Conservation (phyloP, 2,797 vertebrate genomes). For the Squalus acanthias region DNA sequence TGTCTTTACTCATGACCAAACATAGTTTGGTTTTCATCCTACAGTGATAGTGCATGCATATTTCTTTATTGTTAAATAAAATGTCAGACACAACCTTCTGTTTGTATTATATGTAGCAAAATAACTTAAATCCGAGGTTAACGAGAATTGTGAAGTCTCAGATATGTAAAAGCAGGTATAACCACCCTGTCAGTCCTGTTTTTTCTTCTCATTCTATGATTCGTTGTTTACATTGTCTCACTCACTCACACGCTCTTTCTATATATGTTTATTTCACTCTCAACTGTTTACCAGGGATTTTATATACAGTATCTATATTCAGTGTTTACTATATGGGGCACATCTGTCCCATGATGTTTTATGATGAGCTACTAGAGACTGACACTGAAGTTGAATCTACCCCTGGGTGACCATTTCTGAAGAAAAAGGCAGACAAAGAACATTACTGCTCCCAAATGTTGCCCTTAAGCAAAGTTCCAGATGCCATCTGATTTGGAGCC, state of each 20-base stretch:
- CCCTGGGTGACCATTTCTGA: neutral
- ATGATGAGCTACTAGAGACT: neutral
- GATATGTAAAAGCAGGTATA: neutral
- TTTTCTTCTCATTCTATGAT: neutral
- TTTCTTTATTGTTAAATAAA: conserved; percentile 2
- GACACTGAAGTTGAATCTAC: neutral
- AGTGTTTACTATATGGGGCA: neutral
- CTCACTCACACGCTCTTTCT: neutral
- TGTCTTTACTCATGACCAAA: neutral
- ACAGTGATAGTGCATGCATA: neutral
- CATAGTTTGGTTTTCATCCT: neutral
- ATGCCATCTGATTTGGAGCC: neutral
- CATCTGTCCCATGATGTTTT: neutral
- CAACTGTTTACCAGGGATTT: neutral
- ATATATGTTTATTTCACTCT: neutral
- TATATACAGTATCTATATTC: neutral
- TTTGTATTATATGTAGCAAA: conserved; percentile 10
- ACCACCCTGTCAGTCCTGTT: neutral
- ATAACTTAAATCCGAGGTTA: neutral
- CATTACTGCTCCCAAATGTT: neutral
- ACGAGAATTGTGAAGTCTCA: neutral
- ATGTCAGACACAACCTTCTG: neutral
- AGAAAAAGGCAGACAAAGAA: neutral
- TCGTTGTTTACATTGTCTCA: neutral
- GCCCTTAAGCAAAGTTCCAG: neutral